Conservation (phyloP, 2,797 vertebrate species). For the Hydrocynus forskahlii region DNA sequence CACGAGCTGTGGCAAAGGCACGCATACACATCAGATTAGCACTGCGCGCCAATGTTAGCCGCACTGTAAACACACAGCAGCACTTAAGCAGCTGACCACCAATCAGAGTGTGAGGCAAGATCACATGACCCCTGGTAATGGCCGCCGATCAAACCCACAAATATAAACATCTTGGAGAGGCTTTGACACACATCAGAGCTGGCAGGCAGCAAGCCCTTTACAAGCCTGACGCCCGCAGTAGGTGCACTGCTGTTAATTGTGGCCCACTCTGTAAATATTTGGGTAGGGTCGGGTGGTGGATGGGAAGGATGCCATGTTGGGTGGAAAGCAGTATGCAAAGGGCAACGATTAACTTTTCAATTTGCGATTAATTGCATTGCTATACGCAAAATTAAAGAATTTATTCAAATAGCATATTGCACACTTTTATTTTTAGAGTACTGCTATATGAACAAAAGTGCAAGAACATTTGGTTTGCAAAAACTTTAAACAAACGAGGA, state of each 20-base stretch:
- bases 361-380: too few species aligned
- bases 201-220: constrained; percentile 9
- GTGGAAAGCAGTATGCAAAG: constrained; percentile 7
- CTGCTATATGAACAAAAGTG: too few species aligned
- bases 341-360: too few species aligned
- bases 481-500: too few species aligned
- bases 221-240: background rate
- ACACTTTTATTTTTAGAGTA: too few species aligned
- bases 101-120: constrained; percentile 1
- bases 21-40: constrained; percentile 37
- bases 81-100: constrained; percentile 33
- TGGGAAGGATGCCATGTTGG: background rate
- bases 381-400: too few species aligned
- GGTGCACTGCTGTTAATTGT: constrained; percentile 35
- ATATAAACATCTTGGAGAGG: constrained; percentile 27
- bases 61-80: constrained; percentile 30
- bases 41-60: constrained; percentile 64
- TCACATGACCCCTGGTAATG: constrained; percentile 33
- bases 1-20: constrained; percentile 60
- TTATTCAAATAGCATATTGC: too few species aligned
- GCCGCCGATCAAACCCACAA: constrained; percentile 38
- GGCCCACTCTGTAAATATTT: constrained; percentile 46
- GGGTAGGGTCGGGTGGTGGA: constrained; percentile 25
- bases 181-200: constrained; percentile 26
- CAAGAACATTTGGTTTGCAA: too few species aligned